Base-by-base conservation (phyloP, 2,888 invertebrate species). In the Drosophila picticornis region DNA sequence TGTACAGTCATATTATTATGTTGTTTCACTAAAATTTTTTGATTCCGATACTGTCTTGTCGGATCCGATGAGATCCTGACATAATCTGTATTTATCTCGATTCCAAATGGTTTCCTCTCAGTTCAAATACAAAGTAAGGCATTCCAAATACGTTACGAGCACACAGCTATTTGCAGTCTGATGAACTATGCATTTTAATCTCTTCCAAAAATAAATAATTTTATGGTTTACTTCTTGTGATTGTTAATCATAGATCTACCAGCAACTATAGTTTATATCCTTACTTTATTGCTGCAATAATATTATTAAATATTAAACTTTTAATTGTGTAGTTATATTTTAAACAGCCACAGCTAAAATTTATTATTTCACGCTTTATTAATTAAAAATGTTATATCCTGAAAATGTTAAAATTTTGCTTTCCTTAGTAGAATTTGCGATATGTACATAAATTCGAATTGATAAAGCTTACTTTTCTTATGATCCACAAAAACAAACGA, bases 401-500 rank as follows among this genome's bases (percentile, higher is more conserved):
- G 46, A 46, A 46, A 46, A 25, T 16, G 16, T 2, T 13, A 46
- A 2, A 46, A 46, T 13, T 11, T 46, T 22, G 46, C 7, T 46
- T 46, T 13, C 4, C 4, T 46, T 25, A 16, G 9, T 46, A 16
- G 46, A 46, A 46, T 46, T 16, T 25, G 25, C 16, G 46, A 46
- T 46, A 46, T 46, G 46, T 46, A 46, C 46, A 46, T 46, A 46
- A 46, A 25, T 16, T 46, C 46, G 46, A 46, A 27, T 50, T 27
- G 27, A 52, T 52, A 22, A 22, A 31, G 52, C 53, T 53, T 25
- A 25, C 27, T 16, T 31, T 16, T 13, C 40, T n/a, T 31, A 36
- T 19, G 19, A 25, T 62, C 22, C 64, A 19, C 16, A 80, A 69
- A 51, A 48, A 32, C 4, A 13, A 46, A 46, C 22, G 22, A 22